A percentile compares a stretch with the other conserved stretches of the same genome.
Conservation (phyloP, 2,888 invertebrate genomes). For the Ceratothoa steindachneri region DNA sequence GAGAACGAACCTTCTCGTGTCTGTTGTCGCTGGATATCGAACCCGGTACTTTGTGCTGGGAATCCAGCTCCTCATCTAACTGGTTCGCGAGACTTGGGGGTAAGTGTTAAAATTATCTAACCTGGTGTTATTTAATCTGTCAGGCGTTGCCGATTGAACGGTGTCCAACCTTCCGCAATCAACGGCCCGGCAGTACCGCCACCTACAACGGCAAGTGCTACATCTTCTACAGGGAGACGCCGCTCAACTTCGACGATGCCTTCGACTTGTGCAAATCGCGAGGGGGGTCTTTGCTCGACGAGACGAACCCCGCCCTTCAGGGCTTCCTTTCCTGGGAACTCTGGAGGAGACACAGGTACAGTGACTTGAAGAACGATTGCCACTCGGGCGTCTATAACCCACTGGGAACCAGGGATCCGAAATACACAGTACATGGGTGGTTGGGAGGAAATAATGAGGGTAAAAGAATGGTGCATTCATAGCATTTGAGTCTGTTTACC, state of each 20-base stretch:
- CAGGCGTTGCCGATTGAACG: slow-evolving; percentile 71
- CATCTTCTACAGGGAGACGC: slow-evolving; percentile 85
- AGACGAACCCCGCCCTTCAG: slow-evolving; percentile 87
- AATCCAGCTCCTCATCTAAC: too few species aligned
- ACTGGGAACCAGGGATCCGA: not conserved
- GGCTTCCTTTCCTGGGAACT: slow-evolving; percentile 93
- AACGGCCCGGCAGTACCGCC: slow-evolving; percentile 85
- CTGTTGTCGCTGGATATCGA: too few species aligned
- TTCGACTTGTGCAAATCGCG: slow-evolving; percentile 72
- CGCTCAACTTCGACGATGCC: slow-evolving; percentile 73
- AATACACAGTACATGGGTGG: not conserved
- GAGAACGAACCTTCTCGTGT: too few species aligned
- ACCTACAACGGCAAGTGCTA: slow-evolving; percentile 94
- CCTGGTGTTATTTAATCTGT: too few species aligned
- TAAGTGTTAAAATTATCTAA: too few species aligned
- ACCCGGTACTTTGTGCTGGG: too few species aligned
- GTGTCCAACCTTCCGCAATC: slow-evolving; percentile 86
- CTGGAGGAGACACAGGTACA: slow-evolving; percentile 78
- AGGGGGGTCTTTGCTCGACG: slow-evolving; percentile 80
- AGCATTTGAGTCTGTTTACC: too few species aligned
- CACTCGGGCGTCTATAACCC: too few species aligned
- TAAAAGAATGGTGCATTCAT: too few species aligned
- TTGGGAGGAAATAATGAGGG: too few species aligned
- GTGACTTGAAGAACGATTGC: too few species aligned
- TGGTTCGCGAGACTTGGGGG: too few species aligned